Evolutionary conservation across 2,113 vertebrate genomes (phyloP).

Genomic region (Oncorhynchus keta): DNA sequence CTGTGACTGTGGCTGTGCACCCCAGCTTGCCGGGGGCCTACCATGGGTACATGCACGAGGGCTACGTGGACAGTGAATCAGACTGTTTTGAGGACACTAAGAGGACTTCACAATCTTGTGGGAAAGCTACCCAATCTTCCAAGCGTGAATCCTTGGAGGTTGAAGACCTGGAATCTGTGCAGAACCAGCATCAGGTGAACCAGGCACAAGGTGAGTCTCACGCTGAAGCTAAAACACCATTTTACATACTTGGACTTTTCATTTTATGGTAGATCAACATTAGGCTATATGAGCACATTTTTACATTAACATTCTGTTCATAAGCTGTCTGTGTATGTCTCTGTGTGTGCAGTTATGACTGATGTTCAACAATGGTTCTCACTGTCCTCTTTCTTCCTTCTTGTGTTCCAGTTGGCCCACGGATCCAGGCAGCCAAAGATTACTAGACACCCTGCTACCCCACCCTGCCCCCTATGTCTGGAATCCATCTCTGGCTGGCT

Average conservation of each 20-base stretch:
- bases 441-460: conserved; percentile 60
- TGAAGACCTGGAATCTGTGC: conserved; percentile 76
- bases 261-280: neutral
- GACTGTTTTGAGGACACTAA: conserved; percentile 76
- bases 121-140: conserved; percentile 67
- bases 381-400: conserved; percentile 25
- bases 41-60: conserved; percentile 81
- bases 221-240: neutral
- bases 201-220: conserved; percentile 70
- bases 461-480: conserved; percentile 31
- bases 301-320: neutral
- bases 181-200: conserved; percentile 52
- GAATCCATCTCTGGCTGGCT: conserved; percentile 48
- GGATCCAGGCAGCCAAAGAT: conserved; percentile 74
- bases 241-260: neutral
- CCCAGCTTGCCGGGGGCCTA: conserved; percentile 85
- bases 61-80: conserved; percentile 74
- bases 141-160: conserved; percentile 78
- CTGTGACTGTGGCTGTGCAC: conserved; percentile 90
- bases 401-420: conserved; percentile 65
- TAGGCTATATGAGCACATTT: neutral
- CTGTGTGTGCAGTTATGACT: neutral
- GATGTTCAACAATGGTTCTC: neutral
- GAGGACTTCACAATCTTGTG: conserved; percentile 55
- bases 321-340: neutral